phyloP scores from a whole-genome alignment of 2,113 vertebrate genomes.

The Macrotis lagotis region DNA sequence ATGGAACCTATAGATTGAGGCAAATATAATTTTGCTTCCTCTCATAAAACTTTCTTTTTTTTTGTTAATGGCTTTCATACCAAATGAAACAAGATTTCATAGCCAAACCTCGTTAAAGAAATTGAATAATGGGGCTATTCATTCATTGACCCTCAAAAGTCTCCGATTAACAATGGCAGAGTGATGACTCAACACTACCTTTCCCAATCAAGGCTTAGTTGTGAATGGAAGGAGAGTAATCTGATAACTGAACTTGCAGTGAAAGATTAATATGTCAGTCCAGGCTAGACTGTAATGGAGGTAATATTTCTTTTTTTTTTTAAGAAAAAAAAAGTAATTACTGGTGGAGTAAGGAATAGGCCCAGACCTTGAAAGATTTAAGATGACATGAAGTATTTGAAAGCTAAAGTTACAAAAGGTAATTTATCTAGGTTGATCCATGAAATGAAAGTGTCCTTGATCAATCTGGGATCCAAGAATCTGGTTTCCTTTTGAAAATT shows the following conservation, averaged over 20 bases:
- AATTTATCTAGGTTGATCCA: conserved; percentile 71
- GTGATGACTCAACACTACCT: accelerated
- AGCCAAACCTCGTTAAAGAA: neutral
- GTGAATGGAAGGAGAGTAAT: neutral
- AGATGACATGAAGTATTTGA: conserved; percentile 79
- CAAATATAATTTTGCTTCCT: conserved; percentile 17
- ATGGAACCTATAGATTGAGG: neutral
- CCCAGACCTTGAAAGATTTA: conserved; percentile 73
- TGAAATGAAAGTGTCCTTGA: conserved; percentile 67
- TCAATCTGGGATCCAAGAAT: conserved; percentile 59
- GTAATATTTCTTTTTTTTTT: conserved; percentile 69
- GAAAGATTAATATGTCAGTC: conserved; percentile 75
- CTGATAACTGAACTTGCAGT: conserved; percentile 49
- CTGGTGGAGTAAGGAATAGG: conserved; percentile 71
- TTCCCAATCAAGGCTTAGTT: conserved; percentile 33
- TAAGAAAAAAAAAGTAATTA: conserved; percentile 76
- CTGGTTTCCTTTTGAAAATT: conserved; percentile 58
- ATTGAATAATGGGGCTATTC: neutral
- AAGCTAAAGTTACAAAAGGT: conserved; percentile 68
- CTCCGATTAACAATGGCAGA: neutral
- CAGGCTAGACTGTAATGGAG: conserved; percentile 70
- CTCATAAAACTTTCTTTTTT: conserved; percentile 42
- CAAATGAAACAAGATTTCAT: neutral
- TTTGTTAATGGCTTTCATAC: conserved; percentile 16
- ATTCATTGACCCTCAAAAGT: conserved; percentile 41